Percentiles rank a stretch among this genome's conserved stretches.
These are phyloP conservation scores for Craniophora ligustri DNA, from an alignment of 2,888 invertebrate genomes.

Conservation along the genomic window DNA sequence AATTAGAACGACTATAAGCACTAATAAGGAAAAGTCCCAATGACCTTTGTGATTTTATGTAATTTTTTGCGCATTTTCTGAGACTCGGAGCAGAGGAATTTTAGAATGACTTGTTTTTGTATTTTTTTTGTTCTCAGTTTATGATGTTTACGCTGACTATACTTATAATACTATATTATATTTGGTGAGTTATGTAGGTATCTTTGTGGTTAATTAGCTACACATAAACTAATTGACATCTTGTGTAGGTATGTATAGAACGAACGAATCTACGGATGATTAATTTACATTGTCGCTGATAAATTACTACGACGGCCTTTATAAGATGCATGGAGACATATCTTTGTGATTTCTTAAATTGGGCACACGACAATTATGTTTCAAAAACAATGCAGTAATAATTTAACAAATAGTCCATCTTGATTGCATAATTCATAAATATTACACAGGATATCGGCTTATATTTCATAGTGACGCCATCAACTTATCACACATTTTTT, in stretches of 20 bases:
- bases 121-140: too few relatives aligned
- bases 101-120: too few relatives aligned
- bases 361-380: not conserved
- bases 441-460: slow-evolving; percentile 10
- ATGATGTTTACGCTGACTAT: not conserved
- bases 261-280: not conserved
- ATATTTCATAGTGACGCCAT: not conserved
- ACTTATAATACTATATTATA: not conserved
- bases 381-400: not conserved
- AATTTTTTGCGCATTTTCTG: too few relatives aligned
- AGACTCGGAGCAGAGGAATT: too few relatives aligned
- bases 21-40: too few relatives aligned
- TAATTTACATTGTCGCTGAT: not conserved
- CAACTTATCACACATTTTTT: slow-evolving; percentile 15
- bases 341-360: not conserved
- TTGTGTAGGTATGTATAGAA: not conserved
- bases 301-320: not conserved
- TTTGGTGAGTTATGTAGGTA: not conserved
- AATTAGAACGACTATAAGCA: too few relatives aligned
- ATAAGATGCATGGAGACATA: not conserved
- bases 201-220: not conserved
- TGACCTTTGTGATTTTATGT: too few relatives aligned
- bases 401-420: not conserved
- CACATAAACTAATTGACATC: not conserved
- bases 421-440: not conserved